Percentiles rank a stretch among this genome's conserved stretches.
Evolutionary conservation across 2,888 invertebrate species (phyloP).

Genomic region (Penaeus monodon): DNA sequence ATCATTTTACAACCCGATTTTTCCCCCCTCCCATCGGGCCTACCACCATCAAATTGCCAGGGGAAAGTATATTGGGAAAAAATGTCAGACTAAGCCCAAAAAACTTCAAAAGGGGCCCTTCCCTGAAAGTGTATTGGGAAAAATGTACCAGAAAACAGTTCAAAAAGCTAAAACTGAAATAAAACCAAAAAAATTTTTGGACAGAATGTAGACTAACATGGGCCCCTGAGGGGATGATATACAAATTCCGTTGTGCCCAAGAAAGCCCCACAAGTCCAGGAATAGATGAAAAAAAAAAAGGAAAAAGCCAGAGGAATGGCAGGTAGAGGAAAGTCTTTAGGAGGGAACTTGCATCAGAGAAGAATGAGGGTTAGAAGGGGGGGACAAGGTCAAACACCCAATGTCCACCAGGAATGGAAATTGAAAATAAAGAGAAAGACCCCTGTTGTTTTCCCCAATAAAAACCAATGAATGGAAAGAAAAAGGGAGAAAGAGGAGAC

Average conservation of each 20-base stretch:
- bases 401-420: conserved; percentile 22
- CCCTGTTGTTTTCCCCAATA: conserved; percentile 40
- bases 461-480: conserved; percentile 48
- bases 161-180: conserved; percentile 12
- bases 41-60: conserved; percentile 5
- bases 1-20: not conserved
- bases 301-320: conserved; percentile 15
- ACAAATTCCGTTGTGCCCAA: conserved; percentile 63
- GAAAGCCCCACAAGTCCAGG: conserved; percentile 57
- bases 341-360: conserved; percentile 21
- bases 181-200: conserved; percentile 3
- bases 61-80: not conserved
- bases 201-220: conserved; percentile 2
- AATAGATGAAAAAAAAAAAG: conserved; percentile 23
- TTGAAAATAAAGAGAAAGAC: conserved; percentile 47
- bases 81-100: not conserved
- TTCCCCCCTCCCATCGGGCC: conserved; percentile 17
- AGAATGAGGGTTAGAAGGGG: conserved; percentile 29
- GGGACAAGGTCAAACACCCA: conserved; percentile 45
- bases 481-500: conserved; percentile 45
- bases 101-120: too few species aligned
- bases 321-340: conserved; percentile 3
- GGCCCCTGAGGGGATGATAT: conserved; percentile 57
- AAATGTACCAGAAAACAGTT: conserved; percentile 15
- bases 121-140: conserved; percentile 31